A percentile compares a stretch with the other conserved stretches of the same genome.
These are phyloP conservation scores for Cylindroiulus punctatus DNA, from an alignment of 2,888 invertebrate species.

Conservation along the genomic window DNA sequence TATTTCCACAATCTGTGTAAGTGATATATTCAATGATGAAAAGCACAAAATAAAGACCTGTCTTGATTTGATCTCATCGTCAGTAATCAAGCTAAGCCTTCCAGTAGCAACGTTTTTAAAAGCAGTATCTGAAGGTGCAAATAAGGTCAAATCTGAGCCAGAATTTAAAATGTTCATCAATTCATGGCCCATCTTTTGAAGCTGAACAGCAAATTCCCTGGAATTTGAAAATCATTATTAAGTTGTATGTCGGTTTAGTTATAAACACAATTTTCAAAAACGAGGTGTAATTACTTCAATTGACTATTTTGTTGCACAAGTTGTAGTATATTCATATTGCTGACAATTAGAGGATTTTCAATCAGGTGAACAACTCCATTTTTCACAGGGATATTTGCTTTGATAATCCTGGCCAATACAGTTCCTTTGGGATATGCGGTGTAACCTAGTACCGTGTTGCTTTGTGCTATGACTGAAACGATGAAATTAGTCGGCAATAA, in stretches of 20 bases:
- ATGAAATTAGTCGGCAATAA: not conserved
- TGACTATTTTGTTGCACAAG: conserved; percentile 67
- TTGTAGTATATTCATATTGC: conserved; percentile 86
- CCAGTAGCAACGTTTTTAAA: conserved; percentile 68
- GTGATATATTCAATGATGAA: not conserved
- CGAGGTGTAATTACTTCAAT: conserved; percentile 47
- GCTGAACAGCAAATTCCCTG: not conserved
- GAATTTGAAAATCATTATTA: not conserved
- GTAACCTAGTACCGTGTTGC: conserved; percentile 73
- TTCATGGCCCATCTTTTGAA: not conserved
- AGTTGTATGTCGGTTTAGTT: not conserved
- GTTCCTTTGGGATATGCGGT: conserved; percentile 79
- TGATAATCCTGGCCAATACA: conserved; percentile 86
- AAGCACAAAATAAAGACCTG: conserved; percentile 9
- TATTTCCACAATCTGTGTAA: not conserved
- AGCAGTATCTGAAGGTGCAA: conserved; percentile 90
- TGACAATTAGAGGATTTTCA: conserved; percentile 88
- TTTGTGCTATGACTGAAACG: conserved; percentile 82
- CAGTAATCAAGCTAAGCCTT: conserved; percentile 6
- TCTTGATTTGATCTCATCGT: conserved; percentile 47
- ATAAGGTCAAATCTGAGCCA: conserved; percentile 72
- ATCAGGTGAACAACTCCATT: conserved; percentile 95
- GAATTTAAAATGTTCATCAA: not conserved
- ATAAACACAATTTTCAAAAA: not conserved
- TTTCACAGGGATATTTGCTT: conserved; percentile 88